Conservation (phyloP, 1,140 invertebrate genomes). For the Druon quercuslanigerum region DNA sequence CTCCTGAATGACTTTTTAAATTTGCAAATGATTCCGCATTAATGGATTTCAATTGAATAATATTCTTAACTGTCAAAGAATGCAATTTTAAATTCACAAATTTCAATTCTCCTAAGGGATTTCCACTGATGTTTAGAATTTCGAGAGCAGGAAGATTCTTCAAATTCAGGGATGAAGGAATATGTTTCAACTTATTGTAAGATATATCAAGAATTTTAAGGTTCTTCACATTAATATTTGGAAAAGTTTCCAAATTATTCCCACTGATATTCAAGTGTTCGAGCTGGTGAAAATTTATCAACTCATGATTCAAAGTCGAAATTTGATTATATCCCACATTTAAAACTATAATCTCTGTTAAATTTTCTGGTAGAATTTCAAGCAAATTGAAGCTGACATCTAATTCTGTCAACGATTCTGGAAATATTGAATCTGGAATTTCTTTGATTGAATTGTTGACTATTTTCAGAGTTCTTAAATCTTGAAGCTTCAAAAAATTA, state of each 20-base stretch:
- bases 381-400: too few species aligned
- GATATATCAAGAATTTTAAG: conserved; percentile 76
- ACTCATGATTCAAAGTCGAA: conserved; percentile 40
- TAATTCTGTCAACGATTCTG: too few species aligned
- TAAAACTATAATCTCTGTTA: conserved; percentile 34
- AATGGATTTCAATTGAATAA: conserved; percentile 54
- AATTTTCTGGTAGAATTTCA: too few species aligned
- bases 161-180: conserved; percentile 57
- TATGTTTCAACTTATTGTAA: conserved; percentile 71
- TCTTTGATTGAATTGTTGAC: too few species aligned
- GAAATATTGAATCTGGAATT: too few species aligned
- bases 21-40: conserved; percentile 54
- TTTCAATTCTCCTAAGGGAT: conserved; percentile 57
- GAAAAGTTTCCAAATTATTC: conserved; percentile 57
- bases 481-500: conserved; percentile 30
- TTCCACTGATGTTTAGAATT: conserved; percentile 57
- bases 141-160: conserved; percentile 60
- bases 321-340: conserved; percentile 57
- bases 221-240: conserved; percentile 46
- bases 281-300: conserved; percentile 44
- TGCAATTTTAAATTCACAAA: conserved; percentile 57
- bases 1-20: conserved; percentile 44
- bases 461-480: conserved; percentile 21
- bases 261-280: conserved; percentile 61
- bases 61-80: conserved; percentile 51